phyloP scores from a whole-genome alignment of 64 coral and sea anemone genomes.

The Trachythela sp. region DNA sequence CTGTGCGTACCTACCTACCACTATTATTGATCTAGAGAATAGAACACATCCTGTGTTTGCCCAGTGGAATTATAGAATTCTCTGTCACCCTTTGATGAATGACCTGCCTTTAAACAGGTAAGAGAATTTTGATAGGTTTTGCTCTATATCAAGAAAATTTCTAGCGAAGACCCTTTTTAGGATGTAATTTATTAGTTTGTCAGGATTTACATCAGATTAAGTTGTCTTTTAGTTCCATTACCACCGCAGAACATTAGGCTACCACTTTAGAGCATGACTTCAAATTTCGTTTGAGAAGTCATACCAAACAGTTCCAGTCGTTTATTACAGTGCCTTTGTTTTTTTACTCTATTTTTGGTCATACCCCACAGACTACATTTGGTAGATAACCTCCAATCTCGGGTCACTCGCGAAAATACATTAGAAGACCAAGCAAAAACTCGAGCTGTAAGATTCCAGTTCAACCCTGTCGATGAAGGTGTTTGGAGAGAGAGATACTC shows the following conservation, averaged over 20 bases:
- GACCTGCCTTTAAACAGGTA: slow-evolving; percentile 44
- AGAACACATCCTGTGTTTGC: slow-evolving; percentile 39
- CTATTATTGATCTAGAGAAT: slow-evolving; percentile 44
- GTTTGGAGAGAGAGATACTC: slow-evolving; percentile 10
- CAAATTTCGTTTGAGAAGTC: too few relatives aligned
- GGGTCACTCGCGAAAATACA: slow-evolving; percentile 13
- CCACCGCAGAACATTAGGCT: too few relatives aligned
- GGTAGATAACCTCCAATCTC: slow-evolving; percentile 35
- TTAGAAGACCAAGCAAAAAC: slow-evolving; percentile 13
- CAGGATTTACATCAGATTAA: too few relatives aligned
- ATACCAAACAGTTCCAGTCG: too few relatives aligned
- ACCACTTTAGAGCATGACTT: too few relatives aligned
- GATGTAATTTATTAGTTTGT: too few relatives aligned
- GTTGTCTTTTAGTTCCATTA: too few relatives aligned
- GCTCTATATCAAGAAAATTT: too few relatives aligned
- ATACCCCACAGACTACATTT: neutral
- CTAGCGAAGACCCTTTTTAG: too few relatives aligned
- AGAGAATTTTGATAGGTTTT: neutral
- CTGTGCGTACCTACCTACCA: slow-evolving; percentile 32
- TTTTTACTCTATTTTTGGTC: neutral
- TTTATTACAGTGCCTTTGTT: too few relatives aligned
- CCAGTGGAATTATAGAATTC: slow-evolving; percentile 55
- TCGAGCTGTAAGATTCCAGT: slow-evolving; percentile 40
- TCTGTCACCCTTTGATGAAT: slow-evolving; percentile 34
- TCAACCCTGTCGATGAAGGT: neutral